Conservation (phyloP, 2,888 invertebrate species). For the Folsomia candida region DNA sequence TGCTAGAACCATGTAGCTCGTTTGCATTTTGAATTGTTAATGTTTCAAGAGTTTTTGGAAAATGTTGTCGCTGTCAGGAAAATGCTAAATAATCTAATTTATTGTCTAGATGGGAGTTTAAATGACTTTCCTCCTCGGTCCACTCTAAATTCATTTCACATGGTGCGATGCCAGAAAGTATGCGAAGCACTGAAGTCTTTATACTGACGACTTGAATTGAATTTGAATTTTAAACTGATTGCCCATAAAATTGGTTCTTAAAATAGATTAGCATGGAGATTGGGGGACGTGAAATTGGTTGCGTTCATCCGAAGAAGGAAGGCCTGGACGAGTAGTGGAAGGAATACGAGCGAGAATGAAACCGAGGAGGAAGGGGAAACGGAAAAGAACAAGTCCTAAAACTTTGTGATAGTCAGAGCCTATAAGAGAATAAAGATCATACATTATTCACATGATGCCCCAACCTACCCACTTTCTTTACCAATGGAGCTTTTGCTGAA, state of each 20-base stretch:
- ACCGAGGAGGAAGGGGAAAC: too few relatives aligned
- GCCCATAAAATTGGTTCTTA: too few relatives aligned
- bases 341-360: too few relatives aligned
- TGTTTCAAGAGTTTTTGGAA: neutral
- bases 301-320: too few relatives aligned
- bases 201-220: too few relatives aligned
- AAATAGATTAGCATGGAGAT: too few relatives aligned
- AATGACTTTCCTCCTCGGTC: neutral
- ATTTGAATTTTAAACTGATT: too few relatives aligned
- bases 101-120: neutral
- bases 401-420: neutral
- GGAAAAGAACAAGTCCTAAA: neutral
- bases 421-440: neutral
- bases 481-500: neutral
- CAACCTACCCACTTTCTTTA: neutral
- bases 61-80: neutral
- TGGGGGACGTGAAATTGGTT: too few relatives aligned
- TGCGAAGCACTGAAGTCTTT: too few relatives aligned
- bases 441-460: slow-evolving; percentile 10
- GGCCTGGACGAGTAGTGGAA: too few relatives aligned
- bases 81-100: slow-evolving; percentile 3
- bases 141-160: neutral
- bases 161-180: too few relatives aligned
- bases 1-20: too few relatives aligned
- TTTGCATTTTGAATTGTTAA: slow-evolving; percentile 3